Conservation (phyloP, 2,888 invertebrate genomes). For the Aromia moschata region DNA sequence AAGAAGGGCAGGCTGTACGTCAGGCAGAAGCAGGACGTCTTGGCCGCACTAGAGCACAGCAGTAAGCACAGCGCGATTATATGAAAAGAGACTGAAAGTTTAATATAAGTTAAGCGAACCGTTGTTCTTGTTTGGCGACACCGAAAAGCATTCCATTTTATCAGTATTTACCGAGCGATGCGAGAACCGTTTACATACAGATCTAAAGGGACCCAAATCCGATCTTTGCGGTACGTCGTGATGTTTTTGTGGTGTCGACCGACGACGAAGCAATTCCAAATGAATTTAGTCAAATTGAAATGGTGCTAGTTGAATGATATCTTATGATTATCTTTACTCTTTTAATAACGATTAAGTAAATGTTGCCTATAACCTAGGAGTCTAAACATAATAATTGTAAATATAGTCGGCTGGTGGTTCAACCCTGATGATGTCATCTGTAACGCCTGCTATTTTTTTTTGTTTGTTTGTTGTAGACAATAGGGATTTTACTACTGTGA, state of each 20-base stretch:
- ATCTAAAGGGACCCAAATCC: not conserved
- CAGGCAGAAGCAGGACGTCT: constrained; percentile 86
- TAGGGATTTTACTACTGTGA: constrained; percentile 44
- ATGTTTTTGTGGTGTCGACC: constrained; percentile 17
- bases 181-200: not conserved
- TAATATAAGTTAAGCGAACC: constrained; percentile 37
- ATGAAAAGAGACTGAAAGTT: constrained; percentile 55
- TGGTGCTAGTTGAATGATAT: constrained; percentile 39
- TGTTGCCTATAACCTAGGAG: constrained; percentile 36
- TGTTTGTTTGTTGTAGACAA: constrained; percentile 30
- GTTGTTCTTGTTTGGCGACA: constrained; percentile 17
- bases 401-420: constrained; percentile 16
- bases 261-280: constrained; percentile 15
- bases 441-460: constrained; percentile 29
- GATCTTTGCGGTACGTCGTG: constrained; percentile 7
- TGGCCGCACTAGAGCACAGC: constrained; percentile 88
- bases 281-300: constrained; percentile 39
- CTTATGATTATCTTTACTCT: constrained; percentile 42
- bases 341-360: constrained; percentile 45
- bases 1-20: constrained; percentile 93
- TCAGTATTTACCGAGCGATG: not conserved
- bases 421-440: constrained; percentile 23
- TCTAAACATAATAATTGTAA: constrained; percentile 23
- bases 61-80: constrained; percentile 80
- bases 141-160: constrained; percentile 7